Evolutionary conservation across 2,888 invertebrate genomes (phyloP).

Genomic region (Tyria jacobaeae): DNA sequence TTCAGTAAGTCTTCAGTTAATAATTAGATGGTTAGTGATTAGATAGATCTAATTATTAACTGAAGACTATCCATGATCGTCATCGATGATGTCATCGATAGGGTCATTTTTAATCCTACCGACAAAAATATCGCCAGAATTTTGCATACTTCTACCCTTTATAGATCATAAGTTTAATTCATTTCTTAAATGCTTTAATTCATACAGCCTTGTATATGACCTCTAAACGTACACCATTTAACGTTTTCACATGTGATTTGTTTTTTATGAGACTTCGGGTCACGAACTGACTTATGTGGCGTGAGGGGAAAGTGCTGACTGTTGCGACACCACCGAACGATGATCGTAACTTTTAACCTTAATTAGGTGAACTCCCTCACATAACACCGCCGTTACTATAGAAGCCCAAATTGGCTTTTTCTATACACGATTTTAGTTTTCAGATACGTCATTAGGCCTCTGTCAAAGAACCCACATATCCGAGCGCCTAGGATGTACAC

Average conservation of each 20-base stretch:
- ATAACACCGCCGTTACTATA: slow-evolving; percentile 29
- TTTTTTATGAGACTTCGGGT: slow-evolving; percentile 24
- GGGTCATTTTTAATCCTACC: no score
- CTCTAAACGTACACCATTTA: slow-evolving; percentile 25
- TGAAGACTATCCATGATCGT: no score
- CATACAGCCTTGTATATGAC: neutral
- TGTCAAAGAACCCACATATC: slow-evolving; percentile 56
- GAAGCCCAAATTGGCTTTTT: slow-evolving; percentile 46
- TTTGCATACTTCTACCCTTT: no score
- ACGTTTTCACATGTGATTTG: slow-evolving; percentile 27
- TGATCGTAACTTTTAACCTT: slow-evolving; percentile 41
- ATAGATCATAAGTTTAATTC: no score
- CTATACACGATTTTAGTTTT: slow-evolving; percentile 45
- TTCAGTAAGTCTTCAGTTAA: neutral
- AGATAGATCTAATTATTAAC: no score
- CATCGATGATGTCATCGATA: no score
- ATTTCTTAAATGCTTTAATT: no score
- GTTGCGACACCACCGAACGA: slow-evolving; percentile 31
- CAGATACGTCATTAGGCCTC: slow-evolving; percentile 50
- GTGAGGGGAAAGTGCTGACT: slow-evolving; percentile 36
- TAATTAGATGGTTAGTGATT: no score
- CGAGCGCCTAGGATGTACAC: slow-evolving; percentile 53
- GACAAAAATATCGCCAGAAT: no score
- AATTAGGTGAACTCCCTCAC: slow-evolving; percentile 40
- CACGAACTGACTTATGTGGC: slow-evolving; percentile 34